Conservation (phyloP, 1,140 invertebrate species). For the Drosophila ficusphila region DNA sequence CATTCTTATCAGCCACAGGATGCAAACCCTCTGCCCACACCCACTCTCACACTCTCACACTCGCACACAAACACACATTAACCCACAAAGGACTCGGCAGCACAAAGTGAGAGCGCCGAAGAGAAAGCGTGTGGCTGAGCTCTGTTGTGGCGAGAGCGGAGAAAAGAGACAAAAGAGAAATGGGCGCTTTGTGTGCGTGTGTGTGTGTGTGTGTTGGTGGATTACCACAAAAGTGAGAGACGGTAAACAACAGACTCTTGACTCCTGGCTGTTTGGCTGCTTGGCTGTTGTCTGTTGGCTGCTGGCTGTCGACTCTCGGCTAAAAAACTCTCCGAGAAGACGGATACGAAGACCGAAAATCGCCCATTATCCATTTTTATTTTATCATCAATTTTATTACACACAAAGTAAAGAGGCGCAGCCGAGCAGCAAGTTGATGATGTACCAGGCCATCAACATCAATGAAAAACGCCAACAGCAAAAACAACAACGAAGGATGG, state of each 20-base stretch:
- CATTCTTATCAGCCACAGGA: conserved; percentile 64
- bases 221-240: conserved; percentile 39
- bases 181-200: neutral
- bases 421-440: conserved; percentile 60
- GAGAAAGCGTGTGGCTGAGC: conserved; percentile 11
- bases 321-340: conserved; percentile 16
- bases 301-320: conserved; percentile 1
- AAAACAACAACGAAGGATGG: conserved; percentile 25
- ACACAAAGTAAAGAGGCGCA: conserved; percentile 73
- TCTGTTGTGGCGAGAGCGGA: neutral
- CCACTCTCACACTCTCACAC: neutral
- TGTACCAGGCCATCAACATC: conserved; percentile 56
- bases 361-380: conserved; percentile 80
- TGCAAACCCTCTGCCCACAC: conserved; percentile 7
- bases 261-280: conserved; percentile 15
- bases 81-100: conserved; percentile 3
- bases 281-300: neutral
- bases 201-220: conserved; percentile 11
- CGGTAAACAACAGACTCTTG: conserved; percentile 44
- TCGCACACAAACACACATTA: neutral
- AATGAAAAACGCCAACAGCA: conserved; percentile 45
- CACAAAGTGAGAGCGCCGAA: conserved; percentile 32
- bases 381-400: conserved; percentile 81
- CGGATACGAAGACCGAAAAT: conserved; percentile 59
- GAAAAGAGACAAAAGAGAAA: conserved; percentile 42